Percentiles rank a stretch among this genome's conserved stretches.
Conservation (phyloP, 2,888 invertebrate genomes). For the Abrostola triplasia region DNA sequence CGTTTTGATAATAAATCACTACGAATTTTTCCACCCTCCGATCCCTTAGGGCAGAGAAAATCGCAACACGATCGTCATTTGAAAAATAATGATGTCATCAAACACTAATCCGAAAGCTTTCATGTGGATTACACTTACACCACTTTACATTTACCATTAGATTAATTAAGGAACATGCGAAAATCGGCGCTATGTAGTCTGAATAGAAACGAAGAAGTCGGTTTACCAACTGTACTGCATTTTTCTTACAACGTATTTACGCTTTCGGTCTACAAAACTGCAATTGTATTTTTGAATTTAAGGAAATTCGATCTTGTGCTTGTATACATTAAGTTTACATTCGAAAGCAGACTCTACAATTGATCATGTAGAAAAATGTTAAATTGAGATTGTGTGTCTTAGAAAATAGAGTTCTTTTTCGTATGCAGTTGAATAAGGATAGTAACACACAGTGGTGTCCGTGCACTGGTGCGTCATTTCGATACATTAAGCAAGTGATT, state of each 20-base stretch:
- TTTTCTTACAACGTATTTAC: slow-evolving; percentile 51
- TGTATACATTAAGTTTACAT: slow-evolving; percentile 9
- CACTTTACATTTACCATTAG: slow-evolving; percentile 40
- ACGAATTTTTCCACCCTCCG: slow-evolving; percentile 63
- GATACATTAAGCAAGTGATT: slow-evolving; percentile 87
- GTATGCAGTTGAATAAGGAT: slow-evolving; percentile 59
- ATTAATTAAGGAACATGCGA: slow-evolving; percentile 25
- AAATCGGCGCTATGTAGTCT: slow-evolving; percentile 55
- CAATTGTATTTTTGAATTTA: slow-evolving; percentile 57
- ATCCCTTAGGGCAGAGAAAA: slow-evolving; percentile 75
- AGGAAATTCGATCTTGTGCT: slow-evolving; percentile 33
- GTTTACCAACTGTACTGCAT: background rate
- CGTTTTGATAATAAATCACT: slow-evolving; percentile 78
- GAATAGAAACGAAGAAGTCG: slow-evolving; percentile 16
- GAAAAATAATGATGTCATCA: slow-evolving; percentile 88
- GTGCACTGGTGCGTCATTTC: slow-evolving; percentile 78
- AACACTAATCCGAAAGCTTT: slow-evolving; percentile 88
- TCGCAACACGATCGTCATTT: slow-evolving; percentile 85
- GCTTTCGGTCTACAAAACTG: slow-evolving; percentile 66
- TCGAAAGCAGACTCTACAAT: background rate
- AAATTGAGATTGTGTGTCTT: slow-evolving; percentile 11
- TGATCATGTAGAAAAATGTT: background rate
- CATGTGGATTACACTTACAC: slow-evolving; percentile 84
- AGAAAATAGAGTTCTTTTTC: slow-evolving; percentile 53
- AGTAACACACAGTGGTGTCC: slow-evolving; percentile 64